Base-by-base conservation (phyloP, 2,797 vertebrate species). In the Melanotaenia pygmaea region DNA sequence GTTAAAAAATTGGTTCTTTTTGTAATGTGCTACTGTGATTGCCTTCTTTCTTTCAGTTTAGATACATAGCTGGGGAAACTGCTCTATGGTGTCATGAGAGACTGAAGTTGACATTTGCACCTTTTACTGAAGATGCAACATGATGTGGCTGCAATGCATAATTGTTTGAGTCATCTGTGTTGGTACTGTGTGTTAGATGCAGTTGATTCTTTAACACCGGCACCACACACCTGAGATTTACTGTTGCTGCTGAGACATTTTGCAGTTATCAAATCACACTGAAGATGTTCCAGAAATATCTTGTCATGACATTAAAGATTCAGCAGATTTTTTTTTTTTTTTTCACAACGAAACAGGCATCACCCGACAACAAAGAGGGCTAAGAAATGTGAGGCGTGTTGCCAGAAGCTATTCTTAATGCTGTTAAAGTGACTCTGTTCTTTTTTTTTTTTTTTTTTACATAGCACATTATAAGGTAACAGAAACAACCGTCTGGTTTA, bases 281-380 rank as follows among this genome's bases (percentile, higher is more conserved):
- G 74, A 68, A 65, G 66, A 69, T 58, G 72, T 28, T 76, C 77
- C 85, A 86, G 74, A 88, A 90, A 89, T 87, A 83, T 78, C 74
- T 73, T 59, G 68, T 62, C 70, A 75, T 84, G 77, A 80, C 71
- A 87, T 87, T 70, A 82, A 74, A 45, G 61, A 35, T 85, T 70
- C 62, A 77, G 61, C 60, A 73, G 65, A 74, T 75, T 77, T 57
- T 38, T 53, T 22, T 51, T 22, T 51, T 18, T 57, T 16, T 72
- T 38, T 80, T 56, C 71, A 63, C 32, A 22, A 75, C 73, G 76
- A 81, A 73, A 64, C 51, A 35, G n/a, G 64, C 74, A 63, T 80
- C 66, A 62, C 13, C 45, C 72, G 37, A 79, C 75, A 80, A 81
- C 66, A 85, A 81, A 77, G 70, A 56, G 32, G 64, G 26, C 69